Conservation (phyloP, 2,888 invertebrate genomes). For the Drosophila pullipes region DNA sequence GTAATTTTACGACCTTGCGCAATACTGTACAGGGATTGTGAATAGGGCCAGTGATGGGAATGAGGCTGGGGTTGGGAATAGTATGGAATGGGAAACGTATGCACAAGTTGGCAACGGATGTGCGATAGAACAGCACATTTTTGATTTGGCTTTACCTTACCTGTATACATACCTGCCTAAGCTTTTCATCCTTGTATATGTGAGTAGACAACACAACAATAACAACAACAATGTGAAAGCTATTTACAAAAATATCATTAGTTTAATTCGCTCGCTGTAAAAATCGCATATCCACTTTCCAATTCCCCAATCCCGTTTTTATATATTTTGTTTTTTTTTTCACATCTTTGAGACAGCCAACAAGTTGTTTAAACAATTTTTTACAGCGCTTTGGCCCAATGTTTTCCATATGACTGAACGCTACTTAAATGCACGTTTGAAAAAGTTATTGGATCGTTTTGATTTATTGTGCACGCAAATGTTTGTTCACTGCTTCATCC, state of each 20-base stretch:
- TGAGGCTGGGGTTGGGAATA: background rate
- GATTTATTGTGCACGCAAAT: conserved; percentile 64
- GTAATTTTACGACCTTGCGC: conserved; percentile 68
- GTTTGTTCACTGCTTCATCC: conserved; percentile 40
- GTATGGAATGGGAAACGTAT: conserved; percentile 6
- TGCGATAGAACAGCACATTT: conserved; percentile 32
- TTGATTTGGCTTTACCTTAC: conserved; percentile 19
- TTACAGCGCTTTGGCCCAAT: conserved; percentile 39
- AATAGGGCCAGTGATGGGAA: background rate
- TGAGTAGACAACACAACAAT: conserved; percentile 8
- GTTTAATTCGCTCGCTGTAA: conserved; percentile 44
- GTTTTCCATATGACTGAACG: conserved; percentile 48
- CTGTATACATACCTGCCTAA: conserved; percentile 1
- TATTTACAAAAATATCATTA: conserved; percentile 16
- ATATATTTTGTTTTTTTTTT: conserved; percentile 8
- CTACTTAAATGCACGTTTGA: conserved; percentile 41
- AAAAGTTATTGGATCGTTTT: conserved; percentile 58
- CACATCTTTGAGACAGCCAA: conserved; percentile 26
- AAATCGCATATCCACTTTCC: conserved; percentile 12
- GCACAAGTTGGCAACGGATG: conserved; percentile 44
- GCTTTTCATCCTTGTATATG: conserved; percentile 40
- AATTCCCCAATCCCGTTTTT: background rate
- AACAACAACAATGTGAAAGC: background rate
- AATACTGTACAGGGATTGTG: conserved; percentile 23
- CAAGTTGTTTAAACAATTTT: conserved; percentile 61